Conservation (phyloP, 2,797 vertebrate genomes). For the Bucorvus abyssinicus region DNA sequence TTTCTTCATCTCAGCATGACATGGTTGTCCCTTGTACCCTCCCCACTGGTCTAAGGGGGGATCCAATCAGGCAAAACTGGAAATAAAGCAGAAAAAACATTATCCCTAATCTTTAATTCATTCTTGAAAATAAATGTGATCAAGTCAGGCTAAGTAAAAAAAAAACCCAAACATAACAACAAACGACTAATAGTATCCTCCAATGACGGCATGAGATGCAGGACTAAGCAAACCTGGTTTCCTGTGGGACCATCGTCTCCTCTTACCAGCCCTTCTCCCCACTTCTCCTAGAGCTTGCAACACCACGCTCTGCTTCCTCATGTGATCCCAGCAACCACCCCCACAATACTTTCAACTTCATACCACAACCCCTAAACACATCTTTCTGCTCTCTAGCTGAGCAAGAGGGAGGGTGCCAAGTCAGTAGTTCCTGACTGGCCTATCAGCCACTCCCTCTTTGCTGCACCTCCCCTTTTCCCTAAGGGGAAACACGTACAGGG, state of each 20-base stretch:
- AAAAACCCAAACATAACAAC: neutral
- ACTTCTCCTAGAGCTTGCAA: neutral
- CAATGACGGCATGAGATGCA: neutral
- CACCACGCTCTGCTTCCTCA: neutral
- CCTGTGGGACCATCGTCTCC: neutral
- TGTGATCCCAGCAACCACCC: neutral
- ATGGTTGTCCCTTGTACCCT: neutral
- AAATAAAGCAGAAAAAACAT: neutral
- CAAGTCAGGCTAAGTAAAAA: neutral
- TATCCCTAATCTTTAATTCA: neutral
- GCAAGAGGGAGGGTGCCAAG: neutral
- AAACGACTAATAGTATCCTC: neutral
- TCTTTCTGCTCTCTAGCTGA: neutral
- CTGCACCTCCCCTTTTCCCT: neutral
- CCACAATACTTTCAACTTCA: neutral
- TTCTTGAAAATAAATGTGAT: neutral
- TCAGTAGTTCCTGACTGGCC: neutral
- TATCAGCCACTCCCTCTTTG: neutral
- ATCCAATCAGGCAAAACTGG: neutral
- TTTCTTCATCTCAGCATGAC: neutral
- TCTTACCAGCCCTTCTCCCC: neutral
- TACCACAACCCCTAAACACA: neutral
- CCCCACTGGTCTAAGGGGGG: rapidly evolving
- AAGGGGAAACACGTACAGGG: neutral
- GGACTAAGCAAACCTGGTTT: neutral